A percentile compares a stretch with the other conserved stretches of the same genome.
Conservation (phyloP, 2,113 vertebrate species). For the Zosterops pallidus region DNA sequence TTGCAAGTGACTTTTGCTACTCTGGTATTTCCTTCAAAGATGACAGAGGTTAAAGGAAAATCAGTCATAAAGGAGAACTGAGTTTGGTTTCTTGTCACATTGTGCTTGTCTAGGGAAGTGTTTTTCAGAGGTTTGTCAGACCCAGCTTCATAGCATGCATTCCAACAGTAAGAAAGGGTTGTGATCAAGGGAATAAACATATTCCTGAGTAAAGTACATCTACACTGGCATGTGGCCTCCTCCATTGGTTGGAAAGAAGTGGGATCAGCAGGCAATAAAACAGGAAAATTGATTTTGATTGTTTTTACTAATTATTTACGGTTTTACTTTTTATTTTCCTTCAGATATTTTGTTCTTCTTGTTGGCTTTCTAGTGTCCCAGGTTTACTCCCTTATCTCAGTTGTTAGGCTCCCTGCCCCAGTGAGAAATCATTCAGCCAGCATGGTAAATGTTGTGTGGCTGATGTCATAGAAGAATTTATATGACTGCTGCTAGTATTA, state of each 20-base stretch:
- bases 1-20: neutral
- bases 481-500: neutral
- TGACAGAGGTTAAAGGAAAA: neutral
- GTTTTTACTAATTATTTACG: neutral
- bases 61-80: neutral
- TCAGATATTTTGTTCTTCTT: neutral
- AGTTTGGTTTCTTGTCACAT: neutral
- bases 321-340: neutral
- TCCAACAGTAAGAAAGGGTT: neutral
- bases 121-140: neutral
- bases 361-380: neutral
- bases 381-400: neutral
- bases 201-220: neutral
- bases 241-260: neutral
- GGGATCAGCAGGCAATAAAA: neutral
- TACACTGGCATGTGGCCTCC: neutral
- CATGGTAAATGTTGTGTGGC: neutral
- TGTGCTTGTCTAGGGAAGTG: neutral
- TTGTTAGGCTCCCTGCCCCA: neutral
- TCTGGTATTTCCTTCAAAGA: neutral
- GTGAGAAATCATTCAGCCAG: neutral
- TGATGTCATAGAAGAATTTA: neutral
- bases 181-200: neutral
- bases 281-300: neutral
- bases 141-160: neutral